Base-by-base conservation (phyloP, 2,113 vertebrate species). In the Candoia aspera region DNA sequence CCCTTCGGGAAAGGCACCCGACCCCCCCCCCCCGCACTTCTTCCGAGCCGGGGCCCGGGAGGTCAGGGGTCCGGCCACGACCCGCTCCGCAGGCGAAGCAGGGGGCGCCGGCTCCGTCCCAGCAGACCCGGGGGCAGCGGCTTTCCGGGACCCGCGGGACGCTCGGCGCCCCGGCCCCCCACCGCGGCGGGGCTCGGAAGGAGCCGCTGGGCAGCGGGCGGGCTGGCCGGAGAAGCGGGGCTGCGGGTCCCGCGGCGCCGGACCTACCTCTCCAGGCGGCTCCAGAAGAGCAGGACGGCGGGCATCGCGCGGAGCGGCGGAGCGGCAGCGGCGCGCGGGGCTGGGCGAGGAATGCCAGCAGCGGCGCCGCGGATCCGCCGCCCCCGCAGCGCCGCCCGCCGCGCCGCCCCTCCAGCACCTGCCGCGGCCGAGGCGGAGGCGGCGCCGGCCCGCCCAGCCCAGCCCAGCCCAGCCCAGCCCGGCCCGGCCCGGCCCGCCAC, bases 241-340 rank as follows among this genome's bases (percentile, higher is more conserved):
- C 42, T 42, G 42, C 42, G 42, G 42, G 42, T 46, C 46, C 64
- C 29, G 29, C 64, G 26, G 26, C 64, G 26, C 64, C 6, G 8
- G 29, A 42, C n/a, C 86, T 97, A 96, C 96, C 96, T 97, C 94
- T 96, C 96, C 17, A 93, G 93, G 93, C 94, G 93, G 94, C 96
- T 95, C 95, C 96, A 96, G 95, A 96, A 97, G 84, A 97, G 96
- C 94, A 97, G 96, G 83, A 96, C 95, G 19, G 96, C 96, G 0
- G 94, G 96, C 96, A 97, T 97, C 60, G 92, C 33, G 53, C 8
- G 10, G 46, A 29, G 84, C n/a, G 91, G 26, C 13, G 15, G 23
- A 49, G 91, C 13, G 24, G 37, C 37, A 24, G 55, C 55, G n/a
- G 90, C 46, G 29, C 37, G 42, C 85, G 3, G 11, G 55, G n/a